Base-by-base conservation (phyloP, 2,113 vertebrate genomes). In the Pelecanoides urinatrix region DNA sequence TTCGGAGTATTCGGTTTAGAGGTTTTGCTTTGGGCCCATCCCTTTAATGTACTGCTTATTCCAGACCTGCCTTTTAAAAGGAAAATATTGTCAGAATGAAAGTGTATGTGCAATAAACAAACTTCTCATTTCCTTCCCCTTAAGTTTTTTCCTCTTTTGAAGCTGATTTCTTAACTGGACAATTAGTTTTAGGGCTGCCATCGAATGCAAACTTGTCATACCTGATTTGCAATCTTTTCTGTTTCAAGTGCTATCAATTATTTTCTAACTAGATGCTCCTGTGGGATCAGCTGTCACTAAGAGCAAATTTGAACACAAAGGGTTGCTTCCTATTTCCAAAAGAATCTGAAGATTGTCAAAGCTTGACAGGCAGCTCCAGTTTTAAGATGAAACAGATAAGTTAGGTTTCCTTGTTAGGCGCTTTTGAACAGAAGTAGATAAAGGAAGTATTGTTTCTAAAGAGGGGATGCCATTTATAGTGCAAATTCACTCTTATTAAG, bases 261-360 rank as follows among this genome's bases (percentile, higher is more conserved):
- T 97, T 97, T 96, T 97, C 97, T 96, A 95, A 58, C 53, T 58
- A 76, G 94, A 63, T 50, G 74, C 92, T 96, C 96, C 92, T 53
- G 83, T 94, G 92, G 94, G 96, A 97, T 97, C 93, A 94, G 92
- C 96, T 96, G 95, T 97, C 97, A 96, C 92, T 94, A 95, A 94
- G 93, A 96, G 95, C 85, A 83, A 90, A 92, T 96, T 95, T 82
- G 91, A 97, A 87, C 94, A 96, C 97, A 97, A 97, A 97, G 73
- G 94, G 93, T 90, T 96, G 92, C 95, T 98, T 98, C 98, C 97
- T 97, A 91, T 96, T 97, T 95, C 94, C 87, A 95, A 89, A 97
- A 95, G 96, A 91, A 94, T 95, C 86, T 88, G 94, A 97, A 67
- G 94, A 93, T 94, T 93, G 96, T 96, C 63, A 93, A 79, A 83